Evolutionary conservation across 2,888 invertebrate species (phyloP).

Genomic region (Eupithecia insigniata): DNA sequence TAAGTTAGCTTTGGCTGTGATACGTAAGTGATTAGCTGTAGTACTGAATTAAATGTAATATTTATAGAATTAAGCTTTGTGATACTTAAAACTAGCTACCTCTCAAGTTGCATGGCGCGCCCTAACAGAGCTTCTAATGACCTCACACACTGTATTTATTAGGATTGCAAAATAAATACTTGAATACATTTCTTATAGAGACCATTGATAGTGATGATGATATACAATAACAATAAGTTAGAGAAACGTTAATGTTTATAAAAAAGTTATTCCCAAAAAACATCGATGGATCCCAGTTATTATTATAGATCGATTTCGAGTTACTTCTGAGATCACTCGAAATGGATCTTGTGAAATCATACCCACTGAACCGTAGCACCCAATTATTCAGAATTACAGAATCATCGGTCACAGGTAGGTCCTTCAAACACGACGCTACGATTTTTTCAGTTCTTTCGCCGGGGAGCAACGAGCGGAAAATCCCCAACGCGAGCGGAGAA

Average conservation of each 20-base stretch:
- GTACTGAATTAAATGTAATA: too few species aligned
- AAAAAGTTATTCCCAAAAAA: neutral
- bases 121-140: too few species aligned
- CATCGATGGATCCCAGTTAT: neutral
- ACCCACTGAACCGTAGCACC: constrained; percentile 7
- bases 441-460: constrained; percentile 34
- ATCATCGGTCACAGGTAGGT: constrained; percentile 20
- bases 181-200: too few species aligned
- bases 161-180: too few species aligned
- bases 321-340: too few species aligned
- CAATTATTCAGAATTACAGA: constrained; percentile 23
- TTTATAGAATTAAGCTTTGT: too few species aligned
- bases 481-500: constrained; percentile 49
- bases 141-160: too few species aligned
- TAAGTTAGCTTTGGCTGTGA: too few species aligned
- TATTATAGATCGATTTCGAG: neutral
- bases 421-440: constrained; percentile 50
- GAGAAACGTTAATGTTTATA: neutral
- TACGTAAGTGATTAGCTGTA: too few species aligned
- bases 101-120: too few species aligned
- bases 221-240: neutral
- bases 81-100: too few species aligned
- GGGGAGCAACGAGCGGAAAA: constrained; percentile 52
- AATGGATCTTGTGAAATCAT: neutral
- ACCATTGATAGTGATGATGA: neutral